phyloP scores from a whole-genome alignment of 2,113 vertebrate genomes.

The Plectropomus leopardus region DNA sequence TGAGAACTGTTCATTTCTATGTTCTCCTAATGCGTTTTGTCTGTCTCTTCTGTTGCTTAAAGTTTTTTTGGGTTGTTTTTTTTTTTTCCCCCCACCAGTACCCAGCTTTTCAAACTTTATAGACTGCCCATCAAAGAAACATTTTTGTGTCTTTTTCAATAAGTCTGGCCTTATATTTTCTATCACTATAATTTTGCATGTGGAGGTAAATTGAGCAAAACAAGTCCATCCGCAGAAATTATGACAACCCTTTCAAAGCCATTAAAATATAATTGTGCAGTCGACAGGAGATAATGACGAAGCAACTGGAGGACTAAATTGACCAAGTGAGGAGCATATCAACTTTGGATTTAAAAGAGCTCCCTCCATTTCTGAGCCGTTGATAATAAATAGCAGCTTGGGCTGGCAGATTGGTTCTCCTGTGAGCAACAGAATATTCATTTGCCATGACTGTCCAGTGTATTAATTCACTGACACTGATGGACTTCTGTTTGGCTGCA shows the following conservation, averaged over 20 bases:
- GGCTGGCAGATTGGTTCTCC: slow-evolving; percentile 54
- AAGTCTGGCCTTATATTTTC: neutral
- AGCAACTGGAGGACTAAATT: slow-evolving; percentile 37
- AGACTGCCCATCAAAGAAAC: neutral
- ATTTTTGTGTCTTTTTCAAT: neutral
- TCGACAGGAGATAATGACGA: slow-evolving; percentile 20
- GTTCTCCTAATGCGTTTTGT: neutral
- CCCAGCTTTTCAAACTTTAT: neutral
- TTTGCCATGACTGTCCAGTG: slow-evolving; percentile 38
- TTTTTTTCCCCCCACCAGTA: neutral
- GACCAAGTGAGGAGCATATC: slow-evolving; percentile 41
- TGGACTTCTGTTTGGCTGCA: slow-evolving; percentile 25
- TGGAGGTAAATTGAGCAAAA: neutral
- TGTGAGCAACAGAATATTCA: slow-evolving; percentile 53
- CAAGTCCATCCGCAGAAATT: slow-evolving; percentile 4
- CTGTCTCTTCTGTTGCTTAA: slow-evolving; percentile 10
- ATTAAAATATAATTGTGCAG: slow-evolving; percentile 18
- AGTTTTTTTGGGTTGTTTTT: no score
- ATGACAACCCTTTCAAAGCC: slow-evolving; percentile 13
- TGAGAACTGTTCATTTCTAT: slow-evolving; percentile 21
- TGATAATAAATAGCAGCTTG: slow-evolving; percentile 54
- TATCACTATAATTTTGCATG: neutral
- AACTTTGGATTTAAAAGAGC: slow-evolving; percentile 38
- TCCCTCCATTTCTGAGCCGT: slow-evolving; percentile 23
- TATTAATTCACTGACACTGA: slow-evolving; percentile 31